phyloP scores from a whole-genome alignment of 2,113 vertebrate species.

The Dryoscopus gambensis region DNA sequence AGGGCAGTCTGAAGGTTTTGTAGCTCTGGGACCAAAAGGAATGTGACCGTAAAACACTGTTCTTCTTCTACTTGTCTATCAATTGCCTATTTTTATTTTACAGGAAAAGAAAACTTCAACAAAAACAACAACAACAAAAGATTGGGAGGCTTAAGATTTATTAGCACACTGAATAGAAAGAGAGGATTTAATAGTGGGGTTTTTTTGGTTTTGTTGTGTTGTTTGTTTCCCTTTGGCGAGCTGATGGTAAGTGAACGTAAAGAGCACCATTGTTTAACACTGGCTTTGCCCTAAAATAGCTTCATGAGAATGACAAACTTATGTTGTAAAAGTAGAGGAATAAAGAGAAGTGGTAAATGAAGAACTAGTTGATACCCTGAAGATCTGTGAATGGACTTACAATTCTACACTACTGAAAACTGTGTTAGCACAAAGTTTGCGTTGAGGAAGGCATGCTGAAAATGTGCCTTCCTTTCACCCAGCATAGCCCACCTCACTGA shows the following conservation, averaged over 20 bases:
- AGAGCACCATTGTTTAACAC: neutral
- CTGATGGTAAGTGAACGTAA: neutral
- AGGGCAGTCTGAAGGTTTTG: conserved; percentile 26
- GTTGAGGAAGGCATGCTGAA: neutral
- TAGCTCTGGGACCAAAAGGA: conserved; percentile 30
- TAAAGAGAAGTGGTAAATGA: neutral
- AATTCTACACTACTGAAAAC: neutral
- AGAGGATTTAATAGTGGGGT: neutral
- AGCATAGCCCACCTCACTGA: neutral
- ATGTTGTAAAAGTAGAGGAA: neutral
- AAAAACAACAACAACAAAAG: neutral
- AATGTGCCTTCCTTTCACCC: neutral
- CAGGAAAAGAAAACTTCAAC: neutral
- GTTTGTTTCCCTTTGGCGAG: neutral
- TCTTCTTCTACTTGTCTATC: neutral
- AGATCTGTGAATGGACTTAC: neutral
- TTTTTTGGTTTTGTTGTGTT: neutral
- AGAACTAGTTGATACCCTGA: neutral
- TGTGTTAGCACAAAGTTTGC: neutral
- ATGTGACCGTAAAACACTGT: conserved; percentile 1
- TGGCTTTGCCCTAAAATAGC: neutral
- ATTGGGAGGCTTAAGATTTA: neutral
- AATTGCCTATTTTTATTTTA: neutral
- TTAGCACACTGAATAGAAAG: neutral
- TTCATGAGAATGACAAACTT: neutral